Conservation (phyloP, 2,797 vertebrate species). For the Myotis pilosus region DNA sequence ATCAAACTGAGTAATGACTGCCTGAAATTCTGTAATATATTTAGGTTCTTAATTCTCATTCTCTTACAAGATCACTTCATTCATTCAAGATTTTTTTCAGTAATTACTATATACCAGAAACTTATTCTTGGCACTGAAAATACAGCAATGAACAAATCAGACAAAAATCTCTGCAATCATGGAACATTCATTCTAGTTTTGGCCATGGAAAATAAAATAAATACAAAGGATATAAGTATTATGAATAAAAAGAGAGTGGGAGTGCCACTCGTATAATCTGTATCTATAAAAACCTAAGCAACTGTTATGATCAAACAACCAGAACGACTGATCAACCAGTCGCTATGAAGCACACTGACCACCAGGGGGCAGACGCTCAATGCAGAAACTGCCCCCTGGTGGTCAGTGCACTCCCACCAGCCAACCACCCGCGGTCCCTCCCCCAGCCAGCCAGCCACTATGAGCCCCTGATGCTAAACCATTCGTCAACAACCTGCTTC, state of each 20-base stretch:
- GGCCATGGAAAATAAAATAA: conserved; percentile 35
- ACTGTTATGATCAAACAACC: too few species aligned
- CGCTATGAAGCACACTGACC: too few species aligned
- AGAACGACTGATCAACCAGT: too few species aligned
- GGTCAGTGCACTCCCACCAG: too few species aligned
- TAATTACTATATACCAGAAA: background rate
- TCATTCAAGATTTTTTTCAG: background rate
- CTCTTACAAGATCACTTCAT: background rate
- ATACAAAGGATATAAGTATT: background rate
- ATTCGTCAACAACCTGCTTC: too few species aligned
- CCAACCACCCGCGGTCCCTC: too few species aligned
- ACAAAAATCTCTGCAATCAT: conserved; percentile 3
- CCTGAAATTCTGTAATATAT: background rate
- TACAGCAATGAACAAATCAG: conserved; percentile 5
- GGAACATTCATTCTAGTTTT: conserved; percentile 14
- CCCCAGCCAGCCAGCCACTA: too few species aligned
- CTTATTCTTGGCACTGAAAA: conserved; percentile 4
- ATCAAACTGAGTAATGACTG: background rate
- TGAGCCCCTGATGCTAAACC: too few species aligned
- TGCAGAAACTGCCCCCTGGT: too few species aligned
- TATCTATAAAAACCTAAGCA: too few species aligned
- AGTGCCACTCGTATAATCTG: background rate
- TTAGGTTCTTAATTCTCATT: background rate
- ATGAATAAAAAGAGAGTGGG: background rate
- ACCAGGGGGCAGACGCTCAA: too few species aligned